Base-by-base conservation (phyloP, 2,888 invertebrate genomes). In the Ophraella communa region DNA sequence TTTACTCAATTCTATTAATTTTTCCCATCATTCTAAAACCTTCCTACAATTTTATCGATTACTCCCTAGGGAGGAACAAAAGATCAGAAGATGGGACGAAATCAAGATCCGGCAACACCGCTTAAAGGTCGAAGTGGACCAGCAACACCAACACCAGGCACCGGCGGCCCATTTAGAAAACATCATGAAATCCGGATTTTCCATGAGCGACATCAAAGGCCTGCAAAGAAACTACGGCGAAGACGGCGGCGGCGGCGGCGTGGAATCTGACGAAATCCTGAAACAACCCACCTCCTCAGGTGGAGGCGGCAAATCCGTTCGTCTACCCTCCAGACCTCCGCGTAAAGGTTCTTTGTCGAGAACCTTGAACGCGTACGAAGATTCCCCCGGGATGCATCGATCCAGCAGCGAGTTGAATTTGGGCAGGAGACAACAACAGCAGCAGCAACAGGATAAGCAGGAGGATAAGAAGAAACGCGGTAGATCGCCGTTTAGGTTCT, bases 401-500 rank as follows among this genome's bases (percentile, higher is more conserved):
- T 89, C 92, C 0, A 87, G 89, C 0, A 93, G 92, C 71, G 94
- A 93, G 69, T 84, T 90, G 1, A 92, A 94, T 75, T 88, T 93
- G 84, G 87, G 90, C 4, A 87, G 89, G 10, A 88, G 89, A 77
- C 87, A 83, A 75, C 83, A 85, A 4, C 78, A 78, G 11, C 73
- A 65, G 17, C 72, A 75, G 66, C n/a, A n/a, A n/a, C 73, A 74
- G 57, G 77, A 78, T 30, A 79, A 79, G 67, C 42, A 56, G 21
- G 76, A 74, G 3, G 80, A 82, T 47, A 90, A 92, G 77, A 91
- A 92, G 78, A 90, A 92, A 81, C 85, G 96, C 8, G 95, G 95
- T 57, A 88, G 95, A 70, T 96, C 96, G 39, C 96, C 97, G 17
- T 97, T 98, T 82, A 92, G 92, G 90, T 95, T 95, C 83, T 95